Evolutionary conservation across 1,140 invertebrate species (phyloP).

Genomic region (Formica selysi): DNA sequence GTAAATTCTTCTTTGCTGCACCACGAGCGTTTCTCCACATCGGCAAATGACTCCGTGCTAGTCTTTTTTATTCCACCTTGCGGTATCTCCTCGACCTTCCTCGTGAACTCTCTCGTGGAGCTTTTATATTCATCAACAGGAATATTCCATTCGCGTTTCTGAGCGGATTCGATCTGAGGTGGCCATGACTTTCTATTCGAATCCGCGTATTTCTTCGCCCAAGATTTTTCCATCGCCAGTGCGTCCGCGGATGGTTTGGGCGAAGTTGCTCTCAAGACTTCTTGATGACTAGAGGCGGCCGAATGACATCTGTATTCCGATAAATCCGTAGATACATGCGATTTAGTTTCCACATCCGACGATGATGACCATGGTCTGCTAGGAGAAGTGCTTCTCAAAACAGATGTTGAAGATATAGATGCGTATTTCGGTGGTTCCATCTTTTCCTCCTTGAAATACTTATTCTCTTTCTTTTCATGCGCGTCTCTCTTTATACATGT

Average conservation of each 20-base stretch:
- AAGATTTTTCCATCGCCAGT: constrained; percentile 89
- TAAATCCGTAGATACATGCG: constrained; percentile 78
- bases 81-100: constrained; percentile 80
- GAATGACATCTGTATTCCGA: constrained; percentile 79
- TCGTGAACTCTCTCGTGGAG: constrained; percentile 78
- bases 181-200: constrained; percentile 87
- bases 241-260: constrained; percentile 88
- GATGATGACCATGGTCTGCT: constrained; percentile 74
- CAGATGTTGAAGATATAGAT: constrained; percentile 19
- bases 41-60: constrained; percentile 81
- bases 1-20: constrained; percentile 78
- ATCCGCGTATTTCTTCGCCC: constrained; percentile 87
- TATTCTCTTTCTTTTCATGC: constrained; percentile 68
- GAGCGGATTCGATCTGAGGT: constrained; percentile 75
- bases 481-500: constrained; percentile 71
- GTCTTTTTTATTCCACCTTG: constrained; percentile 80
- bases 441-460: constrained; percentile 69
- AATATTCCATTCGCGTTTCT: constrained; percentile 79
- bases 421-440: constrained; percentile 40
- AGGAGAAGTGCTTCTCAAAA: constrained; percentile 59
- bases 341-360: constrained; percentile 79
- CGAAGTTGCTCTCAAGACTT: constrained; percentile 73
- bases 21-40: constrained; percentile 82
- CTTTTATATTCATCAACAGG: constrained; percentile 80
- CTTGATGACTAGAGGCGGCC: constrained; percentile 76